A percentile compares a stretch with the other conserved stretches of the same genome.
phyloP scores from a whole-genome alignment of 2,888 invertebrate genomes.

The Eilema griseolum region DNA sequence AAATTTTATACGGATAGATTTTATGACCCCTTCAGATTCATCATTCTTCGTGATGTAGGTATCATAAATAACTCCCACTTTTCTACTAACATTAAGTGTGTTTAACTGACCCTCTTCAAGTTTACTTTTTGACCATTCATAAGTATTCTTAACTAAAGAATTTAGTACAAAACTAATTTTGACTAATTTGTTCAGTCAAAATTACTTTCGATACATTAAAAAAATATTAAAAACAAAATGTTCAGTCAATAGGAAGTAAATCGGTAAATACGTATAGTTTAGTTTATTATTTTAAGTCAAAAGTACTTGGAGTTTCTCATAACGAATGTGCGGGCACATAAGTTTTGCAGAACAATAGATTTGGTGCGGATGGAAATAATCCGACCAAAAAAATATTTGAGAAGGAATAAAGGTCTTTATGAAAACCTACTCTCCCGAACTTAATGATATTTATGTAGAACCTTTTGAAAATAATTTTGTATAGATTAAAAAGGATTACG shows the following conservation, averaged over 20 bases:
- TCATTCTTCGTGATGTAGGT: no score
- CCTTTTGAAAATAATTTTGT: constrained; percentile 2
- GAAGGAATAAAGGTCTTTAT: constrained; percentile 4
- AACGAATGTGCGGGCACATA: constrained; percentile 4
- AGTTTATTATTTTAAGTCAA: background rate
- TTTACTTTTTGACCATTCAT: no score
- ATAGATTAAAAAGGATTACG: background rate
- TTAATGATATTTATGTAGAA: constrained; percentile 2
- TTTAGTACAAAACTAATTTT: background rate
- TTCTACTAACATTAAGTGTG: background rate
- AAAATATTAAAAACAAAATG: background rate
- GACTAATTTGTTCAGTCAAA: background rate
- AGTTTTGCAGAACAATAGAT: constrained; percentile 2
- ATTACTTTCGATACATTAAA: background rate
- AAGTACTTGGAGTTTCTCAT: background rate
- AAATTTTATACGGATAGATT: no score
- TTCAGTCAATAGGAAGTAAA: background rate
- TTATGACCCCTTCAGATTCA: no score
- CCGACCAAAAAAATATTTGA: background rate
- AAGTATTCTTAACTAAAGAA: no score
- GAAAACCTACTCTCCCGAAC: background rate
- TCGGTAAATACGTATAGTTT: background rate
- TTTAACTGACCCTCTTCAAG: background rate
- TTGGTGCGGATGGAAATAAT: background rate
- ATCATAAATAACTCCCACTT: background rate